Evolutionary conservation across 1,140 invertebrate species (phyloP), one percentile per base, ranked within the genome.

Genomic region (Zaprionus davidi): DNA sequence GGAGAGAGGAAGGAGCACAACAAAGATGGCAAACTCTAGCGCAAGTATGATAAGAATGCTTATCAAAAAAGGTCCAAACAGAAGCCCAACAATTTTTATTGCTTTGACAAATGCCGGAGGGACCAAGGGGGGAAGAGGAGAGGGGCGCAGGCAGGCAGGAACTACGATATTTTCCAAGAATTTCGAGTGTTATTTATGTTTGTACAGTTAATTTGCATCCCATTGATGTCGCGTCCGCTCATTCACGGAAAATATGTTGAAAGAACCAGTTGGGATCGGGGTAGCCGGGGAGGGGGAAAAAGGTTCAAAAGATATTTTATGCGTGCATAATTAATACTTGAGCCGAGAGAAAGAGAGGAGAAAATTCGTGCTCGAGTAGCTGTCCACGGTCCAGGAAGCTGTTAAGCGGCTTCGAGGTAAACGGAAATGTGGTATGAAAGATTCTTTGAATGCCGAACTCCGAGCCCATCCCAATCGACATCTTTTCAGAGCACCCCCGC

Each of bases 181-280:
- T 90, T 90, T 81, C 73, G 71, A 90, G 86, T 90, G 81, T 90
- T 90, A 85, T 90, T 90, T 90, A 90, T 90, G 85, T 90, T 90
- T 90, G 79, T 90, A 90, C 85, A 90, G 85, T 90, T 90, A 85
- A 90, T 90, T 90, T 90, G 85, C 85, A 90, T 90, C 85, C 64
- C 85, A 90, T 90, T 90, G 85, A 90, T 90, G 85, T 90, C 44
- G 76, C 81, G 71, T 46, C 62, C 67, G 71, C 64, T 66, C 76
- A 78, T 81, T 81, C 76, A 81, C 69, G 71, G 68, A 72, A 71
- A 79, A 57, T 62, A 62, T 55, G 66, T 57, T 65, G 66, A 74
- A 79, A 79, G 59, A 75, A 76, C 78, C n/a, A 44, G 41, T 46
- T 17, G n/a, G 7, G 9, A n/a, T 46, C 7, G n/a, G n/a, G 41